These are phyloP conservation scores for Callorhinus ursinus DNA, from an alignment of 2,113 vertebrate species.

Conservation along the genomic window DNA sequence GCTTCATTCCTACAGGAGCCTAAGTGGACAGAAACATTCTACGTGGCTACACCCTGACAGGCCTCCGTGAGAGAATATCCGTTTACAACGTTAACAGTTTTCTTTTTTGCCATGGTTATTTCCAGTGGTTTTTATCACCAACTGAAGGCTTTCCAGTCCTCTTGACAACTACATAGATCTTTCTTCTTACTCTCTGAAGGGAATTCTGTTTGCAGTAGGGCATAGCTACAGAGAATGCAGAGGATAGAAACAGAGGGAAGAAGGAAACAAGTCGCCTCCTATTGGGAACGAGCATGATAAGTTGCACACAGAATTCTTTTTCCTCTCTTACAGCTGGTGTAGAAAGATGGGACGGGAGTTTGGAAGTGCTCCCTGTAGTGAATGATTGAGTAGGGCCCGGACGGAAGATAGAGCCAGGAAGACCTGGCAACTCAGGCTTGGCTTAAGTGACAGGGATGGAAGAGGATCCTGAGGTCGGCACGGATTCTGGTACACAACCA, in stretches of 20 bases:
- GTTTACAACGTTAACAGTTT: neutral
- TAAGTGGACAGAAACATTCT: neutral
- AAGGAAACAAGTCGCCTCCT: neutral
- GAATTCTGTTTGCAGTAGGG: neutral
- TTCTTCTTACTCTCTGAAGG: neutral
- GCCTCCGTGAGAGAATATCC: neutral
- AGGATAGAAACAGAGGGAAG: neutral
- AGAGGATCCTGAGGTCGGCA: neutral
- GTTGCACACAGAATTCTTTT: neutral
- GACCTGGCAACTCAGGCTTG: neutral
- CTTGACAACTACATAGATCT: neutral
- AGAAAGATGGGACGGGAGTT: neutral
- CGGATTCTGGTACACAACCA: neutral
- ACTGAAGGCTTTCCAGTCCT: neutral
- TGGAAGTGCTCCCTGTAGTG: neutral
- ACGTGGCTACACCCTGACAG: neutral
- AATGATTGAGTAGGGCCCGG: neutral
- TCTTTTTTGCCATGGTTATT: neutral
- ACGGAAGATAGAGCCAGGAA: neutral
- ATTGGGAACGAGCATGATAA: neutral
- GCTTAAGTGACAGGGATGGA: neutral
- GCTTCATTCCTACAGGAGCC: slow-evolving; percentile 26
- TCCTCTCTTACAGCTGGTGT: neutral
- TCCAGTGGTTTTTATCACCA: neutral
- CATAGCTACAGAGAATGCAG: neutral